These are phyloP conservation scores for Cecropterus lyciades DNA, from an alignment of 1,140 invertebrate species.

Conservation along the genomic window DNA sequence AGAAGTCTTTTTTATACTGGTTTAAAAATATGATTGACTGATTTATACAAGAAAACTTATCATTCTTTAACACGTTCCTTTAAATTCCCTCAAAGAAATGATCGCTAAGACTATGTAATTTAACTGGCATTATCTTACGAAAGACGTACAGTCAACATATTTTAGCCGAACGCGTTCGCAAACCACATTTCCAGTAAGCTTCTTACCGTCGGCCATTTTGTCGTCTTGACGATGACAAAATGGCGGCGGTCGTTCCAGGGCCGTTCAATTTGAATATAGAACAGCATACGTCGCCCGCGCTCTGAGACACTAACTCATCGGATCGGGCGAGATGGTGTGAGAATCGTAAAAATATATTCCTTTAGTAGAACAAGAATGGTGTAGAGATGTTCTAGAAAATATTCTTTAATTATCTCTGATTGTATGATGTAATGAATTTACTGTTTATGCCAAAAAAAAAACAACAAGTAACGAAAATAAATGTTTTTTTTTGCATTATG, in stretches of 20 bases:
- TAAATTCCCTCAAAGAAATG: slow-evolving; percentile 3
- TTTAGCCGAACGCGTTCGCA: slow-evolving; percentile 36
- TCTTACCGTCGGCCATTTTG: slow-evolving; percentile 75
- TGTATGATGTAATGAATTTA: no score
- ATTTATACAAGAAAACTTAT: no score
- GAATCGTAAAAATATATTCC: slow-evolving; percentile 81
- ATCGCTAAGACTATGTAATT: slow-evolving; percentile 4
- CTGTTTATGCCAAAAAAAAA: no score
- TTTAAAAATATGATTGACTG: no score
- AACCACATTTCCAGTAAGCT: slow-evolving; percentile 70
- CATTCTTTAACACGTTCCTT: neutral
- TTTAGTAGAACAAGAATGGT: slow-evolving; percentile 53
- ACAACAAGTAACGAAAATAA: no score
- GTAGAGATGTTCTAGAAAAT: slow-evolving; percentile 38
- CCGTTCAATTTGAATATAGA: slow-evolving; percentile 83
- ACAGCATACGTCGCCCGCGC: slow-evolving; percentile 80
- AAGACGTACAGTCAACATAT: slow-evolving; percentile 43
- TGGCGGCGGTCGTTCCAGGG: slow-evolving; percentile 67
- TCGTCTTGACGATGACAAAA: slow-evolving; percentile 74
- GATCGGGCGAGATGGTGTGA: slow-evolving; percentile 77
- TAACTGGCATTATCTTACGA: slow-evolving; percentile 17
- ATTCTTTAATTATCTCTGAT: no score
- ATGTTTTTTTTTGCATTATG: no score
- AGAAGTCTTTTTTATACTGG: no score
- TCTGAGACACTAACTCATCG: slow-evolving; percentile 79